phyloP scores from a whole-genome alignment of 2,113 vertebrate species.

The Cromileptes altivelis region DNA sequence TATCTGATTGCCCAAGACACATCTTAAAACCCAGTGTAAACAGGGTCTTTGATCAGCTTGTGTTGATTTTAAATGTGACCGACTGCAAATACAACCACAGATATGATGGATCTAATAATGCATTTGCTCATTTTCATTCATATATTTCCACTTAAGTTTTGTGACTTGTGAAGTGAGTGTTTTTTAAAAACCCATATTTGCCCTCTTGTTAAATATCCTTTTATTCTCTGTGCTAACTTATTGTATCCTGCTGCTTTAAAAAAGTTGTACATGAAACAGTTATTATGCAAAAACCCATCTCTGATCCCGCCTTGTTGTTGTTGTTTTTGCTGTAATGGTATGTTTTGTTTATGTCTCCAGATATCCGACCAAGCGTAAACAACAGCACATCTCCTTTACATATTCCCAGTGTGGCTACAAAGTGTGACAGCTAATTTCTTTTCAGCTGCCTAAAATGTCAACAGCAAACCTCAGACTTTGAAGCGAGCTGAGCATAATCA shows the following conservation, averaged over 20 bases:
- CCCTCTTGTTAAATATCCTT: background rate
- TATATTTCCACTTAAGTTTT: too few relatives aligned
- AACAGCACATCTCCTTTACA: background rate
- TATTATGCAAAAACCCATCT: background rate
- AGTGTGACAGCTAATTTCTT: constrained; percentile 11
- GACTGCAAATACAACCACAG: too few relatives aligned
- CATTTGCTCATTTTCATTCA: too few relatives aligned
- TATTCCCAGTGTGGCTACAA: background rate
- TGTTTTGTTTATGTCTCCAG: background rate
- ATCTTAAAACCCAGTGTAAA: background rate
- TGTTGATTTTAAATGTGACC: too few relatives aligned
- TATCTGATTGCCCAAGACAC: background rate
- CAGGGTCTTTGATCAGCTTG: background rate
- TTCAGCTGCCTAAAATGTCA: constrained; percentile 8
- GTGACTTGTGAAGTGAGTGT: too few relatives aligned
- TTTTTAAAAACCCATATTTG: too few relatives aligned
- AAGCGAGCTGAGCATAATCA: background rate
- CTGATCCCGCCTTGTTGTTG: background rate
- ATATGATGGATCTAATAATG: too few relatives aligned
- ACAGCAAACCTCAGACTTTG: background rate
- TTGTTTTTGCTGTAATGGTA: background rate
- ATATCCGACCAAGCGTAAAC: background rate
- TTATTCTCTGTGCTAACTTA: background rate
- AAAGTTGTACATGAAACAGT: background rate
- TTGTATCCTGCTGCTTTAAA: background rate